phyloP scores from a whole-genome alignment of 2,797 vertebrate genomes.

The Hylomyscus alleni region DNA sequence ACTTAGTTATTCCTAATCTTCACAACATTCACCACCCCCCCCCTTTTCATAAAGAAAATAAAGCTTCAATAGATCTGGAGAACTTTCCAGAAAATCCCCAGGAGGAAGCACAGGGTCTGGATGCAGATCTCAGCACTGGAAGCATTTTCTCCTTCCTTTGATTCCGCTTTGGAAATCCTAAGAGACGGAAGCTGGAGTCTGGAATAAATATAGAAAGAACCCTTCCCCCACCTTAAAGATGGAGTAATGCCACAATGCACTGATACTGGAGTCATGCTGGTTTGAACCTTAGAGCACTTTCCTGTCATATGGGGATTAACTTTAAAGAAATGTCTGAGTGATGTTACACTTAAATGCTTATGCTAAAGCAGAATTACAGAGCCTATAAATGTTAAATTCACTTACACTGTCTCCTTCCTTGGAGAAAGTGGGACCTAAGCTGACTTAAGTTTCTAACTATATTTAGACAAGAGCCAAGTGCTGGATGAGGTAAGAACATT shows the following conservation, averaged over 20 bases:
- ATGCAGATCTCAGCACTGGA: not conserved
- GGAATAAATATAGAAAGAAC: not conserved
- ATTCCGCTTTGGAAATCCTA: not conserved
- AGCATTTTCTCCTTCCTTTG: not conserved
- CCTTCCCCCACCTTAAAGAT: not conserved
- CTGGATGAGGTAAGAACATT: not conserved
- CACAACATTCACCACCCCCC: not conserved
- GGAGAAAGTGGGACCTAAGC: conserved; percentile 32
- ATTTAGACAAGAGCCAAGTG: conserved; percentile 17
- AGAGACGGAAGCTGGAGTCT: not conserved
- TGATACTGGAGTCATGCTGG: not conserved
- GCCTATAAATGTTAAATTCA: conserved; percentile 47
- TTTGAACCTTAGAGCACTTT: conserved; percentile 51
- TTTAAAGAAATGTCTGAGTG: conserved; percentile 67
- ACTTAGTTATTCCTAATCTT: not conserved
- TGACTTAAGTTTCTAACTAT: conserved; percentile 67
- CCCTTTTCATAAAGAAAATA: not conserved
- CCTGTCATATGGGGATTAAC: conserved; percentile 21
- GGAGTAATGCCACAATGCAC: not conserved
- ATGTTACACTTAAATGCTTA: conserved; percentile 22
- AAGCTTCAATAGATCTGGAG: not conserved
- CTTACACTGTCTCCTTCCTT: conserved; percentile 50
- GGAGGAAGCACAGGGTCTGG: not conserved
- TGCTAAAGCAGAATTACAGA: conserved; percentile 51
- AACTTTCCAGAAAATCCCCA: not conserved